Conservation (phyloP, 2,888 invertebrate species). For the Cantharis lateralis region DNA sequence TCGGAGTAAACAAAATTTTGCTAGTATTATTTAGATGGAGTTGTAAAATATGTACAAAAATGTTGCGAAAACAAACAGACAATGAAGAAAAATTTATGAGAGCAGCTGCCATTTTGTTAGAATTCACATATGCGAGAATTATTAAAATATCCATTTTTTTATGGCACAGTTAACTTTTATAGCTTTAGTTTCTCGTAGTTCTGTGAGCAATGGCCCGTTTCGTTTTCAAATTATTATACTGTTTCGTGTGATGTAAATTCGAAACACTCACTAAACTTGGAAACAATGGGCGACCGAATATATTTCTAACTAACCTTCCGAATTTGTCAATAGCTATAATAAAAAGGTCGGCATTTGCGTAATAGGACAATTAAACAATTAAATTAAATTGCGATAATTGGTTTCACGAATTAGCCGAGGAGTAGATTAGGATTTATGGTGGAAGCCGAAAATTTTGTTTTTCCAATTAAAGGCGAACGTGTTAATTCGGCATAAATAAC, state of each 20-base stretch:
- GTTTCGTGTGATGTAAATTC: constrained; percentile 19
- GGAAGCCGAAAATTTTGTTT: neutral
- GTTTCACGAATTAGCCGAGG: neutral
- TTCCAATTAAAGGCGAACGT: neutral
- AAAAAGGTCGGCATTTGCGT: neutral
- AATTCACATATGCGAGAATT: constrained; percentile 30
- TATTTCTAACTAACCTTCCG: neutral
- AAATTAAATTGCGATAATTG: neutral
- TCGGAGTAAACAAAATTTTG: neutral
- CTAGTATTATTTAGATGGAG: neutral
- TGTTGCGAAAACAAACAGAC: constrained; percentile 16
- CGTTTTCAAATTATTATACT: constrained; percentile 19
- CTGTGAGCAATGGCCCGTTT: constrained; percentile 25
- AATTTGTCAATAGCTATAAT: neutral
- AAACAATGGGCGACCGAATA: neutral
- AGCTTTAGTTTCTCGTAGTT: constrained; percentile 30
- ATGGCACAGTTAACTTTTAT: constrained; percentile 29
- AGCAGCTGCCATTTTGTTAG: constrained; percentile 24
- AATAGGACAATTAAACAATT: neutral
- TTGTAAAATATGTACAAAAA: neutral
- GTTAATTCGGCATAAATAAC: constrained; percentile 15
- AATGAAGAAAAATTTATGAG: constrained; percentile 22
- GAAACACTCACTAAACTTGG: constrained; percentile 2
- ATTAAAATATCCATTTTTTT: constrained; percentile 32
- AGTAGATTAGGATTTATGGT: neutral